phyloP scores from a whole-genome alignment of 2,888 invertebrate species.

The Cheilosia impressa region DNA sequence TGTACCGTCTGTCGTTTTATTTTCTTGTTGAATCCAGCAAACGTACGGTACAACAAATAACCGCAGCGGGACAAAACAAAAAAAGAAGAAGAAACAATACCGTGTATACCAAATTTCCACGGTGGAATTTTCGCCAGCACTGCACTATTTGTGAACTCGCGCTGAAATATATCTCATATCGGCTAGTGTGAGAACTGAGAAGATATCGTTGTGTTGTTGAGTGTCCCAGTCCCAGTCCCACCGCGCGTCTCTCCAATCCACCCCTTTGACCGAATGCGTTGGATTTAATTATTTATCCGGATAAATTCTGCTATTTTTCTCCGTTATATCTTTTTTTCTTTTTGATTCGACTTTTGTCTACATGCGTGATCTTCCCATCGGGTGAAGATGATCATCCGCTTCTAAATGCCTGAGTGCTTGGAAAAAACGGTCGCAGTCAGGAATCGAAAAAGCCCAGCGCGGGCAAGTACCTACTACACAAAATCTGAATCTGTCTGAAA shows the following conservation, averaged over 20 bases:
- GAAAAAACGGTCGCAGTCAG: constrained; percentile 50
- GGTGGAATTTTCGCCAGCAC: constrained; percentile 58
- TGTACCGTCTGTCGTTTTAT: constrained; percentile 4
- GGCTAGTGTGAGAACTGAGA: constrained; percentile 50
- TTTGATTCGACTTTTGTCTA: constrained; percentile 43
- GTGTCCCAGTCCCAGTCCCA: constrained; percentile 28
- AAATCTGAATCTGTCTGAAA: constrained; percentile 11
- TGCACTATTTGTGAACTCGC: constrained; percentile 69
- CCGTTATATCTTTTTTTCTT: not conserved
- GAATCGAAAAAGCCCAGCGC: constrained; percentile 46
- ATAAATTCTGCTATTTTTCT: constrained; percentile 45
- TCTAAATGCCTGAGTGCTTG: constrained; percentile 45
- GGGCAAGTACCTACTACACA: constrained; percentile 25
- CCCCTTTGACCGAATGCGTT: constrained; percentile 61
- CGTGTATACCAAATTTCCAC: constrained; percentile 30
- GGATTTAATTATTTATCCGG: constrained; percentile 72
- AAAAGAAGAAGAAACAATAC: not conserved
- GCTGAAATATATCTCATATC: constrained; percentile 65
- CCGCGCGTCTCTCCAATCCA: constrained; percentile 33
- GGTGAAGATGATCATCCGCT: constrained; percentile 51
- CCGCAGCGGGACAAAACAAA: constrained; percentile 7
- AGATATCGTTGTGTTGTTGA: constrained; percentile 57
- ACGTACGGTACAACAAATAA: constrained; percentile 6
- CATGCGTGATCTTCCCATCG: constrained; percentile 60
- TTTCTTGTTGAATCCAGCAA: constrained; percentile 35